Base-by-base conservation (phyloP, 2,888 invertebrate species). In the Sinotaia quadrata region DNA sequence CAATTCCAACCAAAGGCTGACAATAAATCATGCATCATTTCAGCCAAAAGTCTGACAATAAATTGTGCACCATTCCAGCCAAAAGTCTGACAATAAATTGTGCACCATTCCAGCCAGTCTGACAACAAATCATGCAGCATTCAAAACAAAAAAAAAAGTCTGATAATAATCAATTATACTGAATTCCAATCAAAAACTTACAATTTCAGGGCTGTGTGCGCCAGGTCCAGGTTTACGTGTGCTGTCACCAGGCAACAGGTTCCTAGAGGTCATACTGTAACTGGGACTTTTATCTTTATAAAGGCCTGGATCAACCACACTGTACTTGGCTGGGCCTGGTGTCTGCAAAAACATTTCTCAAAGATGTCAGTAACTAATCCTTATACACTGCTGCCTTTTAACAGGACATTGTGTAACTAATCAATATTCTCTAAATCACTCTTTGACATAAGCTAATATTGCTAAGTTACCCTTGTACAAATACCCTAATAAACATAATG, bases 161-260 rank as follows among this genome's bases (percentile, higher is more conserved):
- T n/a, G n/a, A n/a, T n/a, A n/a, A n/a, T n/a, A n/a, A n/a, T n/a
- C n/a, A n/a, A 41, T 41, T 18, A 41, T 12, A 41, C 10, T 41
- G 41, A 8, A 41, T 41, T 41, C 41, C 41, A 47, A 18, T n/a
- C n/a, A n/a, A 7, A 34, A 36, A 66, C 73, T 65, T 63, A 76
- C 97, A 92, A 94, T 96, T 91, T 97, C 97, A 36, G 97, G 96
- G 76, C 93, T 94, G 89, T 97, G 95, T 73, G 95, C 94, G 81
- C 96, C 97, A 69, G 97, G 97, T 76, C 97, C 97, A 36, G 95
- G 95, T 86, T 93, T 94, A 83, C 91, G 91, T 54, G 94, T 93
- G 74, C 93, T 92, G 88, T 95, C 95, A 12, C 92, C 91, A 0
- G 95, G 94, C 75, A 93, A 88, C 81, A 92, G 92, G 82, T 93